These are phyloP conservation scores for Pterocles burchelli DNA, from an alignment of 2,113 vertebrate genomes.

Conservation along the genomic window DNA sequence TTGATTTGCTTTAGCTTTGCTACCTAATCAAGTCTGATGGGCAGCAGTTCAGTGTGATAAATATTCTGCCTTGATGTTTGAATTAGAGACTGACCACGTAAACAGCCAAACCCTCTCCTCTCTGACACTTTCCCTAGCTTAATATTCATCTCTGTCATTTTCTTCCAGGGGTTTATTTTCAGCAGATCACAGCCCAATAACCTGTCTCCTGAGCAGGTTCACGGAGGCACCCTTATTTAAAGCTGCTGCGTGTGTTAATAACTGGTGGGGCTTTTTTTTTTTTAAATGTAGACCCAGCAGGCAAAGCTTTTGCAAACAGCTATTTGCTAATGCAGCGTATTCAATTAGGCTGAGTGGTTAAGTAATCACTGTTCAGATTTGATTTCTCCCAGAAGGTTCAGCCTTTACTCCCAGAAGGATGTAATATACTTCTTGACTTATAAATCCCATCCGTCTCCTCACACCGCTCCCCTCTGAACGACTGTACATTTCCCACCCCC, in stretches of 20 bases:
- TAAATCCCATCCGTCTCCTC: not conserved
- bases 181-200: not conserved
- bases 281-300: not conserved
- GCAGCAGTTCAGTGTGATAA: not conserved
- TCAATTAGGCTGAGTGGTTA: not conserved
- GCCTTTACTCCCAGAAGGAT: not conserved
- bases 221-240: not conserved
- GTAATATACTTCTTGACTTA: not conserved
- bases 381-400: not conserved
- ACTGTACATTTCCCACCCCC: not conserved
- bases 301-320: not conserved
- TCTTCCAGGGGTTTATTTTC: not conserved
- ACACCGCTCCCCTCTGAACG: not conserved
- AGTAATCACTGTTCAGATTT: not conserved
- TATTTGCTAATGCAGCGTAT: not conserved
- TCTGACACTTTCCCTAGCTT: not conserved
- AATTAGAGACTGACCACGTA: not conserved
- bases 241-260: not conserved
- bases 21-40: not conserved
- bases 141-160: not conserved
- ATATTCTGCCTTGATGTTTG: slow-evolving; percentile 14
- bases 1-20: not conserved
- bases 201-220: not conserved
- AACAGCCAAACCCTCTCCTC: not conserved
- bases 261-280: not conserved